Conservation (phyloP, 2,888 invertebrate species). For the Gandaritis pyraliata region DNA sequence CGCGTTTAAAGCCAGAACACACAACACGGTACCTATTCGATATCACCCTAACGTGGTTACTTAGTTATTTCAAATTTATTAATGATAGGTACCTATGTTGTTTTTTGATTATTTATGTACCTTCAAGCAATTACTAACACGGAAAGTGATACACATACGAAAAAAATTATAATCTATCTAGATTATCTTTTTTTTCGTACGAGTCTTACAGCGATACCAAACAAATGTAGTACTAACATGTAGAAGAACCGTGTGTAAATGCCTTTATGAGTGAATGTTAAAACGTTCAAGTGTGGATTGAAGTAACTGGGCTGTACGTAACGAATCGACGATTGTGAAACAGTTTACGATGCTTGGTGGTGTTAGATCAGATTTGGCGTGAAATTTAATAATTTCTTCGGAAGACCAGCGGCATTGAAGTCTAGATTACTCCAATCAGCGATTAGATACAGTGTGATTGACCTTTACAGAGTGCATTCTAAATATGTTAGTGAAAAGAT, state of each 20-base stretch:
- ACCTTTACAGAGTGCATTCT: slow-evolving; percentile 49
- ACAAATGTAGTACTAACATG: background rate
- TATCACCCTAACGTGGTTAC: too few species aligned
- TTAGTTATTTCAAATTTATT: too few species aligned
- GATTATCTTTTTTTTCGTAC: too few species aligned
- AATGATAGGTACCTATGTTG: too few species aligned
- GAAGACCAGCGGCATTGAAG: slow-evolving; percentile 79
- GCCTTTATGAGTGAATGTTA: slow-evolving; percentile 38
- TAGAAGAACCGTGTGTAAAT: slow-evolving; percentile 9
- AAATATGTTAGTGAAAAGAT: slow-evolving; percentile 45
- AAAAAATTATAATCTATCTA: too few species aligned
- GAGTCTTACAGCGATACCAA: too few species aligned
- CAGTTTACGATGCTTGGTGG: slow-evolving; percentile 55
- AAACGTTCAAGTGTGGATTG: slow-evolving; percentile 46
- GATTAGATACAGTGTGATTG: slow-evolving; percentile 72
- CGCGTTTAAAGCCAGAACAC: slow-evolving; percentile 17
- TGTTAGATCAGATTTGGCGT: slow-evolving; percentile 71
- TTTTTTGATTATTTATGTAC: too few species aligned
- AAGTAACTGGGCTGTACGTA: slow-evolving; percentile 52
- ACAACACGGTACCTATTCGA: background rate
- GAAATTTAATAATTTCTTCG: slow-evolving; percentile 77
- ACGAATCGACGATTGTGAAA: slow-evolving; percentile 66
- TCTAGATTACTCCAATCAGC: slow-evolving; percentile 67
- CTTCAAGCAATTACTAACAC: too few species aligned
- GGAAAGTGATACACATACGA: too few species aligned